Percentiles rank a stretch among this genome's conserved stretches.
These are phyloP conservation scores for Helicolenus hilgendorfi DNA, from an alignment of 2,797 vertebrate genomes.

Conservation along the genomic window DNA sequence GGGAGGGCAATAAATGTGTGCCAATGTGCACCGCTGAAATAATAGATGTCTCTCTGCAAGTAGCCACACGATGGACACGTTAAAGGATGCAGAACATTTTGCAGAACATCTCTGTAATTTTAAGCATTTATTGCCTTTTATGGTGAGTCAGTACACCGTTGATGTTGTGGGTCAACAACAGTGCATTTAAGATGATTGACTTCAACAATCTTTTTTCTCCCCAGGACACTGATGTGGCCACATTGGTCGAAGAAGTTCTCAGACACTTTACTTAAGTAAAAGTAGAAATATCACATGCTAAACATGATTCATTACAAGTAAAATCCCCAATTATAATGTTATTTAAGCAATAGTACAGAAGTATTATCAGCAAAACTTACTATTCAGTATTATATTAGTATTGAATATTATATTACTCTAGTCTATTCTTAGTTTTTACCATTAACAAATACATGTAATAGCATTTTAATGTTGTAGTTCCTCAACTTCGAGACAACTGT, in stretches of 20 bases:
- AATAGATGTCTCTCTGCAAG: not conserved
- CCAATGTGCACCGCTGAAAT: not conserved
- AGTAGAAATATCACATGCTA: not conserved
- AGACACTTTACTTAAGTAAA: not conserved
- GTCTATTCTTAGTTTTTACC: too few species aligned
- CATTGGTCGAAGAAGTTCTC: not conserved
- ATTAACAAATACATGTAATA: too few species aligned
- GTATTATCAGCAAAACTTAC: not conserved
- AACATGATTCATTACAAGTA: too few species aligned
- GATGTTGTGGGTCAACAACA: not conserved
- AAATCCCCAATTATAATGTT: too few species aligned
- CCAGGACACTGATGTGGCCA: not conserved
- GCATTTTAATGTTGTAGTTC: too few species aligned
- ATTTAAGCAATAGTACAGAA: too few species aligned
- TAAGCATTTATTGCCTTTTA: not conserved
- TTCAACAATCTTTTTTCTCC: not conserved
- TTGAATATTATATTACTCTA: too few species aligned
- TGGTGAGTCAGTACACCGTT: not conserved
- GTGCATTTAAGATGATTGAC: conserved; percentile 11
- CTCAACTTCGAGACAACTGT: too few species aligned
- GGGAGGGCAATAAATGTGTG: not conserved
- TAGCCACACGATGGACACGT: not conserved
- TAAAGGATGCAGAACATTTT: not conserved
- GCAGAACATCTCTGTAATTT: not conserved
- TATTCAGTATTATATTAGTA: not conserved